These are phyloP conservation scores for Cyanoderma ruficeps DNA, from an alignment of 2,113 vertebrate genomes.

Conservation along the genomic window DNA sequence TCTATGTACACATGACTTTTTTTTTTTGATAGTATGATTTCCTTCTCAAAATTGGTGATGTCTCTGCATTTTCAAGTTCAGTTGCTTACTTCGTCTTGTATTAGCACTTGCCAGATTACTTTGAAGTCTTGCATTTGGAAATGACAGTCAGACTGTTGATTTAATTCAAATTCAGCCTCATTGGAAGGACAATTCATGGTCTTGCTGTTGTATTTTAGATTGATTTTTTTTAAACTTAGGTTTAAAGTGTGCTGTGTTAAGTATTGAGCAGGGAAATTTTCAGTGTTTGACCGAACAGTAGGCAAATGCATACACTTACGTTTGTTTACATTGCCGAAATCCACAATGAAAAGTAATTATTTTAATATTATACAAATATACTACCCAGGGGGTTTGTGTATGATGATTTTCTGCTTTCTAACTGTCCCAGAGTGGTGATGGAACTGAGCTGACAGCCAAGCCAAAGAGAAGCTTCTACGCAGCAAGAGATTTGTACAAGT, in stretches of 20 bases:
- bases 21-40: neutral
- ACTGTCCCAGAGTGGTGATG: slow-evolving; percentile 78
- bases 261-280: neutral
- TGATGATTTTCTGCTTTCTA: neutral
- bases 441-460: slow-evolving; percentile 81
- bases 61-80: neutral
- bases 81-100: neutral
- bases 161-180: neutral
- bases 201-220: neutral
- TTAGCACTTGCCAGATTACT: neutral
- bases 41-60: neutral
- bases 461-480: slow-evolving; percentile 98
- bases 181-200: neutral
- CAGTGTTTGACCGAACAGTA: neutral
- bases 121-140: neutral
- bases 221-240: neutral
- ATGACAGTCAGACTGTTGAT: neutral
- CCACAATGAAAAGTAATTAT: neutral
- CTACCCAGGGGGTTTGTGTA: neutral
- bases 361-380: neutral
- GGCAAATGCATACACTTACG: neutral
- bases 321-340: neutral
- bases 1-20: neutral
- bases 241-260: neutral
- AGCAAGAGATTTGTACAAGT: slow-evolving; percentile 96